Evolutionary conservation across 1,140 invertebrate genomes (phyloP), one percentile per base, ranked within the genome.

Genomic region (Globodera ellingtonae): DNA sequence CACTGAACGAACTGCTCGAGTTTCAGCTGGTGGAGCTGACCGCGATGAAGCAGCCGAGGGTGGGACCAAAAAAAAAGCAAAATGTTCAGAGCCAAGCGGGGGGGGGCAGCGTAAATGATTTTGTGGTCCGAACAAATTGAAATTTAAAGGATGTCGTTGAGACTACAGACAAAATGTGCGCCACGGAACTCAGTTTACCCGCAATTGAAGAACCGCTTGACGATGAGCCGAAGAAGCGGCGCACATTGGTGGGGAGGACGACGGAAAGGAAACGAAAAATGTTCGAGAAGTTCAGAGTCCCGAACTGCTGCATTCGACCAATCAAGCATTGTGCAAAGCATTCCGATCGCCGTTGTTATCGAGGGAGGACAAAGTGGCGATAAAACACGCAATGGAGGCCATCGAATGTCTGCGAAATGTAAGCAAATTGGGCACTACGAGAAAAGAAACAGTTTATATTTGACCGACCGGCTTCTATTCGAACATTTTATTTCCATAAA

Each of bases 21-120:
- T 88, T 88, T 72, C 87, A 88, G 79, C 77, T 89, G 35, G 78
- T 87, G 9, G 87, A 88, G 74, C 71, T 81, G 78, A 85, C 81
- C 47, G 81, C 81, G 56, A 75, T 56, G 6, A 50, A 47, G 44
- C 81, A 82, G 59, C 72, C 52, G 48, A 18, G 21, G 67, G 72
- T 62, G 56, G 52, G 59, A 48, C 50, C 7, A 9, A 9, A 13
- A 24, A 24, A 24, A 35, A 35, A 35, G 35, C 35, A 35, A 35
- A 35, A 35, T 35, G 35, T 35, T 35, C 35, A 35, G 3, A 35
- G 35, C 35, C 35, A 35, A 35, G 7, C 10, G 50, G 50, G 50
- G 50, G 50, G 50, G 50, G 46, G 9, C 44, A 47, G 35, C 71
- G 6, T 21, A 72, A 50, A 44, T 72, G n/a, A 44, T 6, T 6